Evolutionary conservation across 2,797 vertebrate genomes (phyloP).

Genomic region (Merluccius polli): DNA sequence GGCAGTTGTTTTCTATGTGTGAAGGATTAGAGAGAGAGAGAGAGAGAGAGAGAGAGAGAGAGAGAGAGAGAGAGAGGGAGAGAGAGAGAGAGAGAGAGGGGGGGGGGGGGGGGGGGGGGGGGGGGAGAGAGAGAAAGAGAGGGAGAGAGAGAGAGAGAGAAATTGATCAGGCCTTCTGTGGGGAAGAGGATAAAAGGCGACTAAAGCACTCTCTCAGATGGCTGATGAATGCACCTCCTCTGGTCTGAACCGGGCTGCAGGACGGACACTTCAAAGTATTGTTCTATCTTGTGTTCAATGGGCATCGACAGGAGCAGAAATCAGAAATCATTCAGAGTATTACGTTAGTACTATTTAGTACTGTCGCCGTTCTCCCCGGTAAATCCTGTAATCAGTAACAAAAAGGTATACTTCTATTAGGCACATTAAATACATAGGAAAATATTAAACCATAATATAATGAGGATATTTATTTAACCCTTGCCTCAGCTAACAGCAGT

Average conservation of each 20-base stretch:
- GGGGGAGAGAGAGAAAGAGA: background rate
- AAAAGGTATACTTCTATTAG: too few species aligned
- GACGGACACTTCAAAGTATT: background rate
- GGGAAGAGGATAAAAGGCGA: constrained; percentile 18
- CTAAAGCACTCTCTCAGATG: constrained; percentile 23
- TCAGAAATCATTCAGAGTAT: background rate
- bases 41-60: constrained; percentile 35
- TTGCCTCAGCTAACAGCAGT: too few species aligned
- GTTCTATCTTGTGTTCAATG: background rate
- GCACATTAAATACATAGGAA: too few species aligned
- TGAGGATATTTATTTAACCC: too few species aligned
- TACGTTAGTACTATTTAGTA: background rate
- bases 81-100: constrained; percentile 14
- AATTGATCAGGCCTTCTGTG: constrained; percentile 27
- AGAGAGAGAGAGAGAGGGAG: constrained; percentile 13
- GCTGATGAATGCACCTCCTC: constrained; percentile 5
- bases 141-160: constrained; percentile 1
- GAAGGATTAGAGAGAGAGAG: constrained; percentile 48
- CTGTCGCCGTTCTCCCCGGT: too few species aligned
- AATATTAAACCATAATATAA: too few species aligned
- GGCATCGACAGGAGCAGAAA: background rate
- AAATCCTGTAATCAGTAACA: too few species aligned
- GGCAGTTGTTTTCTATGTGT: constrained; percentile 29
- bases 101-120: background rate
- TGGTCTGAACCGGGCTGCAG: background rate